Evolutionary conservation across 2,797 vertebrate species (phyloP), one percentile per base, ranked within the genome.

Genomic region (Anniella stebbinsi): DNA sequence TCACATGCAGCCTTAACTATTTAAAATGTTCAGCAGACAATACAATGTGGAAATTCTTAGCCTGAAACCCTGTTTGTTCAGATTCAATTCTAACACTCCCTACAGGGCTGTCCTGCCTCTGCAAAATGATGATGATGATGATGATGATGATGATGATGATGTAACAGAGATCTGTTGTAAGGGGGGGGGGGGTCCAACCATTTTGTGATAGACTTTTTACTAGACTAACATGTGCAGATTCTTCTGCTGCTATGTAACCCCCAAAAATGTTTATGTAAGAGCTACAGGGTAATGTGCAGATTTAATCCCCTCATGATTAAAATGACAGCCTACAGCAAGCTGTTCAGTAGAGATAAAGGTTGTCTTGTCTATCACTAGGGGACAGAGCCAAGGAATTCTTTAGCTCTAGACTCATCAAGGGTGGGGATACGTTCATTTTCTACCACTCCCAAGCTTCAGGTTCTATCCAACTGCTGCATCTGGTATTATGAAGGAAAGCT

Each of bases 311-410:
- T 66, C n/a, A 18, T 36, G 86, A 21, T 0, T 12, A 0, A 15
- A 33, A n/a, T 30, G 69, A 75, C 9, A 38, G 33, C 21, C 25
- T 13, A 36, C 2, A n/a, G 25, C 94, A 92, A 93, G 94, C 94
- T 96, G 96, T 63, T 89, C 84, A 10, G 36, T 76, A 80, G 77
- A 96, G 96, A 97, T 97, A 97, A 96, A 3, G 0, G 1, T 0
- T 17, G 8, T 81, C 0, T 0, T 86, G 77, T 15, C 7, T 17
- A 57, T 25, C 83, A 33, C 66, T 48, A 9, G 36, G 69, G 21
- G 54, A 57, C 9, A n/a, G 11, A 67, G 21, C 10, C 66, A 6
- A 10, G 51, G 60, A 33, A 80, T 30, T 33, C 2, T 4, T 38
- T 72, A 48, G 84, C 33, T 12, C 6, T 33, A 0, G 23, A n/a